phyloP scores from a whole-genome alignment of 2,113 vertebrate species.

The Mystacornis crossleyi region DNA sequence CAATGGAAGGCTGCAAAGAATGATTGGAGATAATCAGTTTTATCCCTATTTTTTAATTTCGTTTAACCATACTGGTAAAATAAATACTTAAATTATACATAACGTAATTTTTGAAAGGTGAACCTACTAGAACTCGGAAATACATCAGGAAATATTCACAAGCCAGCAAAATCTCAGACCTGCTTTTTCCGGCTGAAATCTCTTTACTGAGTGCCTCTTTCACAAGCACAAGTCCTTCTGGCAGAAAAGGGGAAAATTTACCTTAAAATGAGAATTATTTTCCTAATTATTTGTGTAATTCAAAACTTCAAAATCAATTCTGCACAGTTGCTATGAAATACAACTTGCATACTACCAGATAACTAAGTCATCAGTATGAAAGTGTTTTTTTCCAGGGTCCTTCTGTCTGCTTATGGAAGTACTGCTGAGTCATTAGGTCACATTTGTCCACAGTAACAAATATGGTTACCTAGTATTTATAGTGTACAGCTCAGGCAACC shows the following conservation, averaged over 20 bases:
- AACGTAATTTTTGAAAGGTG: neutral
- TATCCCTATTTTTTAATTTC: neutral
- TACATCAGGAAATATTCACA: neutral
- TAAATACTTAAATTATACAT: neutral
- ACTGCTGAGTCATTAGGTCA: neutral
- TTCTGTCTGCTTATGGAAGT: neutral
- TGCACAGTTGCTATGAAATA: neutral
- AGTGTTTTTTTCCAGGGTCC: neutral
- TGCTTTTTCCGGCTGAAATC: neutral
- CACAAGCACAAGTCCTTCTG: neutral
- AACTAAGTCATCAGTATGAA: neutral
- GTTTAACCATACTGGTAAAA: neutral
- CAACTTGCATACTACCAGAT: neutral
- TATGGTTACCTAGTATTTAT: neutral
- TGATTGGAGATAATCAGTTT: neutral
- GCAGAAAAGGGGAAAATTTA: neutral
- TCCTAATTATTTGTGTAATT: neutral
- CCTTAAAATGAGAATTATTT: neutral
- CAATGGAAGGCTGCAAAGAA: constrained; percentile 86
- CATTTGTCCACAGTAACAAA: neutral
- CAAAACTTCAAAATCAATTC: neutral
- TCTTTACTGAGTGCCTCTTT: neutral
- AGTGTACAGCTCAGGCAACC: neutral
- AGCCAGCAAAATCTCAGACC: neutral
- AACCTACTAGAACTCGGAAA: neutral